Conservation (phyloP, 2,888 invertebrate species). For the Melinaea menophilus region DNA sequence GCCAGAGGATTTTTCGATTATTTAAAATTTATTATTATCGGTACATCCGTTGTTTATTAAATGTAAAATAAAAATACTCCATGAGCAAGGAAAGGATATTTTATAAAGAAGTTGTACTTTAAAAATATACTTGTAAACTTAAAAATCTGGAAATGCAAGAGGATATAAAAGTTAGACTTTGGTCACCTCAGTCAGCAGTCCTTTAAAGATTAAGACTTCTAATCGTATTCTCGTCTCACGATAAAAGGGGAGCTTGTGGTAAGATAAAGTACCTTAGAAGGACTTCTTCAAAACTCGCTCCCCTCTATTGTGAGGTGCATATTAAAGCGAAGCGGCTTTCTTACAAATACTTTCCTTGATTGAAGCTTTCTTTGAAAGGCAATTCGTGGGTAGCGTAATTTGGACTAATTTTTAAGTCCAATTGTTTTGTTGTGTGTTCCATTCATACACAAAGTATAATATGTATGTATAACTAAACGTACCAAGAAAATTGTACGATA, state of each 20-base stretch:
- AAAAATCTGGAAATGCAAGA: constrained; percentile 2
- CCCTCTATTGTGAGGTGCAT: constrained; percentile 71
- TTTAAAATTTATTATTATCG: too few species aligned
- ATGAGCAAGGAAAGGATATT: too few species aligned
- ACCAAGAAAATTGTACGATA: neutral
- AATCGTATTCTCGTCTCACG: constrained; percentile 61
- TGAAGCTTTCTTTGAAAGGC: constrained; percentile 59
- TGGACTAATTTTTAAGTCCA: constrained; percentile 51
- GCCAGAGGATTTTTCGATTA: too few species aligned
- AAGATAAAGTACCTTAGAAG: constrained; percentile 68
- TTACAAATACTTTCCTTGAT: constrained; percentile 62
- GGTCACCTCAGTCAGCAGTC: constrained; percentile 40
- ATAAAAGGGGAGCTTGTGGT: constrained; percentile 61
- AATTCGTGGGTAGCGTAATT: constrained; percentile 62
- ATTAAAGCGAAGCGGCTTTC: constrained; percentile 64
- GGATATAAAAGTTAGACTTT: constrained; percentile 29
- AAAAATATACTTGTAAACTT: neutral
- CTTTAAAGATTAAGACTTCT: constrained; percentile 65
- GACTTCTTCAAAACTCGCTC: constrained; percentile 69
- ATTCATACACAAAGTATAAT: neutral
- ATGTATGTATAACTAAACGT: neutral
- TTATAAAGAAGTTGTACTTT: neutral
- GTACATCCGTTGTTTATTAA: too few species aligned
- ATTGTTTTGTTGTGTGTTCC: constrained; percentile 29
- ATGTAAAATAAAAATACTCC: too few species aligned